Conservation (phyloP, 2,888 invertebrate genomes). For the Pharmacophagus antenor region DNA sequence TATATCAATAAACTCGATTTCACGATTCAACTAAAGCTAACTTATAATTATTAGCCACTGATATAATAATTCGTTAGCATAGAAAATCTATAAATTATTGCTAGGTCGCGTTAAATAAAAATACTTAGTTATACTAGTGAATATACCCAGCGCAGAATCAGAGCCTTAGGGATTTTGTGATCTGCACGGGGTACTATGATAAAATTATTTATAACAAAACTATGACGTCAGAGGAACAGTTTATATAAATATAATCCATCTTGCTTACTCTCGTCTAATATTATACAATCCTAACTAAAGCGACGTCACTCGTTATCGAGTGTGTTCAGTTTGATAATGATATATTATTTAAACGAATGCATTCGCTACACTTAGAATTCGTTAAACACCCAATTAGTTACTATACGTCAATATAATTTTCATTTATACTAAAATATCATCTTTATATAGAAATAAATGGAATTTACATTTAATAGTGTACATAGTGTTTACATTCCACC, state of each 20-base stretch:
- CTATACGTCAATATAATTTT: background rate
- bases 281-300: slow-evolving; percentile 28
- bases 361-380: background rate
- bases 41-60: no score
- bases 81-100: no score
- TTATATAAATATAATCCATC: slow-evolving; percentile 31
- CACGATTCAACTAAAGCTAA: no score
- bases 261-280: slow-evolving; percentile 21
- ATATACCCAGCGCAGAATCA: no score
- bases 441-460: slow-evolving; percentile 32
- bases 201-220: slow-evolving; percentile 7
- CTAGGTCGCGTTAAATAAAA: no score
- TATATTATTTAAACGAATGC: background rate
- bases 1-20: no score
- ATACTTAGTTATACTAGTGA: no score
- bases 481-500: slow-evolving; percentile 3
- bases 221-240: slow-evolving; percentile 33
- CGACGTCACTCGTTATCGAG: slow-evolving; percentile 47
- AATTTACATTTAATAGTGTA: slow-evolving; percentile 29
- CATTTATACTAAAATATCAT: slow-evolving; percentile 31
- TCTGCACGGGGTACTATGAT: background rate
- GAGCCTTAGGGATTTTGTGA: background rate
- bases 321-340: slow-evolving; percentile 35
- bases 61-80: no score
- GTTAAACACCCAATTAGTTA: background rate